These are phyloP conservation scores for Phaethon lepturus DNA, from an alignment of 2,113 vertebrate genomes.

Conservation along the genomic window DNA sequence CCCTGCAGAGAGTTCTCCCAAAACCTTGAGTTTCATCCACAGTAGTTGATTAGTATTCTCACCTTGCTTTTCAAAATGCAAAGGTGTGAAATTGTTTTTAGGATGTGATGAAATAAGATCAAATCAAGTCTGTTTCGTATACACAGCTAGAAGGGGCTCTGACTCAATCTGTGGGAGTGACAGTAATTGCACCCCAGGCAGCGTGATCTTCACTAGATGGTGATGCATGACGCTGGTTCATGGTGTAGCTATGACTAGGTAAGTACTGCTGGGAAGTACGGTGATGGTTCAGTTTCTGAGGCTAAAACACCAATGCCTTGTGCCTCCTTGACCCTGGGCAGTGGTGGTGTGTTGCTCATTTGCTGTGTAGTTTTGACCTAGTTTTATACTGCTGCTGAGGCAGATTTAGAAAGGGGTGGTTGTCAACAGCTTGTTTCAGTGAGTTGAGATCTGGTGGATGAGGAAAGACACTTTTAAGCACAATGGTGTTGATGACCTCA, in stretches of 20 bases:
- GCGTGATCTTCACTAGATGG: background rate
- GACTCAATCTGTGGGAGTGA: background rate
- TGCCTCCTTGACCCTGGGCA: background rate
- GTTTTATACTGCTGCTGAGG: background rate
- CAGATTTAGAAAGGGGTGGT: background rate
- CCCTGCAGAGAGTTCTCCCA: background rate
- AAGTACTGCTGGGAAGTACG: background rate
- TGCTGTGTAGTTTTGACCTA: background rate
- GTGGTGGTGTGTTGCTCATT: background rate
- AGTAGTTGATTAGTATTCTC: background rate
- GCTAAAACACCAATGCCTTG: fast-evolving
- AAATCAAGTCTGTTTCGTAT: background rate
- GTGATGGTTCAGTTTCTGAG: background rate
- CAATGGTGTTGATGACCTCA: fast-evolving
- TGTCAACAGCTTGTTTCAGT: fast-evolving
- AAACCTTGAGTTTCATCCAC: background rate
- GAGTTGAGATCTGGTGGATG: background rate
- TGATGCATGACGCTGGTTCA: background rate
- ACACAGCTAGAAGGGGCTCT: background rate
- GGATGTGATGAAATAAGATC: background rate
- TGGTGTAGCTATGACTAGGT: fast-evolving
- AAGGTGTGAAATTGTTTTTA: background rate
- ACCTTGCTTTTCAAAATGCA: background rate
- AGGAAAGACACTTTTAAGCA: background rate
- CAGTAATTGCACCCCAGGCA: background rate